These are phyloP conservation scores for Thunnus albacares DNA, from an alignment of 2,797 vertebrate genomes.

Conservation along the genomic window DNA sequence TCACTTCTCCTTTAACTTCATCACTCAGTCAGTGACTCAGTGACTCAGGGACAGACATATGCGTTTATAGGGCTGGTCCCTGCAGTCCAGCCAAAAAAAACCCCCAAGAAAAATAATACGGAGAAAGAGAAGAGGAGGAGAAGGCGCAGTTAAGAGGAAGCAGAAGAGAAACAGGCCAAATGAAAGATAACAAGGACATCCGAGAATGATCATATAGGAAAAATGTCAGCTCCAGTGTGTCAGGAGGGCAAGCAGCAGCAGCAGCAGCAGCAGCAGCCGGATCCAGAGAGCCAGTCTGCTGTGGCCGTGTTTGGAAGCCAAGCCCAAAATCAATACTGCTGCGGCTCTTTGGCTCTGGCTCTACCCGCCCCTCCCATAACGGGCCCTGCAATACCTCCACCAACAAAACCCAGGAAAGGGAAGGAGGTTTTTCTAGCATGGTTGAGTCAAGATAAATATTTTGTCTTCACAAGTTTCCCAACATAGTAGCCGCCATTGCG, in stretches of 20 bases:
- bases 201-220: conserved; percentile 44
- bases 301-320: conserved; percentile 66
- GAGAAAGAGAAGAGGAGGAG: neutral
- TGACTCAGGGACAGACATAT: too few species aligned
- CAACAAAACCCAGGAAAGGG: conserved; percentile 28
- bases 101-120: neutral
- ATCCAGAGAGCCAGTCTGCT: conserved; percentile 35
- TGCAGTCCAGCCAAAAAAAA: neutral
- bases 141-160: neutral
- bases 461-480: conserved; percentile 46
- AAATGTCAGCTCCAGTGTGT: conserved; percentile 44
- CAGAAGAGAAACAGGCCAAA: conserved; percentile 6
- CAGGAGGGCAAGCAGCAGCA: conserved; percentile 48
- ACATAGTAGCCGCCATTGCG: conserved; percentile 31
- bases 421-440: conserved; percentile 21
- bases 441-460: conserved; percentile 58
- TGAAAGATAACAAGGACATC: conserved; percentile 40
- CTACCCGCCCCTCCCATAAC: conserved; percentile 35
- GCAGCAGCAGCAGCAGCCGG: conserved; percentile 31
- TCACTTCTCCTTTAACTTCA: too few species aligned
- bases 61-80: too few species aligned
- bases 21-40: too few species aligned
- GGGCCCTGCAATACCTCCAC: conserved; percentile 49
- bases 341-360: conserved; percentile 62
- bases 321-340: conserved; percentile 82